Conservation (phyloP, 2,888 invertebrate genomes). For the Operophtera brumata region DNA sequence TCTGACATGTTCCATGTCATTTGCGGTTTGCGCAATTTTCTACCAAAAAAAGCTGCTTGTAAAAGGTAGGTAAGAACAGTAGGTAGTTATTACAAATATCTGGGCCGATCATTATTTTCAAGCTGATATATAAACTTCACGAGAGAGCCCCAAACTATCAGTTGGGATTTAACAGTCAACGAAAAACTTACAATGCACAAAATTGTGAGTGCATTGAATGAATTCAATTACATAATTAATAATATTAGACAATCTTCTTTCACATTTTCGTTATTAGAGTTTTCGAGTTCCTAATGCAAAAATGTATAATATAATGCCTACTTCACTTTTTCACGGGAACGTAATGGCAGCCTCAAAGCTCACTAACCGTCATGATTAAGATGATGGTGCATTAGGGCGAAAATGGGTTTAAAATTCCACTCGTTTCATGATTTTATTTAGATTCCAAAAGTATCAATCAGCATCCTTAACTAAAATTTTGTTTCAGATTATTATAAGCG, state of each 20-base stretch:
- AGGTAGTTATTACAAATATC: slow-evolving; percentile 17
- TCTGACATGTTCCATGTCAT: slow-evolving; percentile 15
- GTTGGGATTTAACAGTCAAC: slow-evolving; percentile 45
- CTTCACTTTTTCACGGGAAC: not conserved
- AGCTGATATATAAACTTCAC: slow-evolving; percentile 51
- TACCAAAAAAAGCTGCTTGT: slow-evolving; percentile 6
- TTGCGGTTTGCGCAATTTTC: slow-evolving; percentile 13
- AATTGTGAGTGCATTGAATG: slow-evolving; percentile 49
- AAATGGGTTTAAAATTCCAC: too few relatives aligned
- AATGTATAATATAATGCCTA: too few relatives aligned
- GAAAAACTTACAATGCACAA: slow-evolving; percentile 51
- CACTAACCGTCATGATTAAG: not conserved
- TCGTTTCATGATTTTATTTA: too few relatives aligned
- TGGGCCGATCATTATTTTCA: slow-evolving; percentile 27
- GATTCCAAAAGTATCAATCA: not conserved
- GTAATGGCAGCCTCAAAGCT: not conserved
- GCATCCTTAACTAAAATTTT: not conserved
- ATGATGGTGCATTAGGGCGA: too few relatives aligned
- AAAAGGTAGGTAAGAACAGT: slow-evolving; percentile 1
- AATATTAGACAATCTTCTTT: too few relatives aligned
- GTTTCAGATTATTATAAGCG: slow-evolving; percentile 41
- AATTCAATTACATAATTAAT: not conserved
- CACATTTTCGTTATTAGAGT: too few relatives aligned
- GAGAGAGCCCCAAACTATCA: slow-evolving; percentile 47
- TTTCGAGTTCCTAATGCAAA: too few relatives aligned